Evolutionary conservation across 2,797 vertebrate species (phyloP), one percentile per base, ranked within the genome.

Genomic region (Diplodus sargus): DNA sequence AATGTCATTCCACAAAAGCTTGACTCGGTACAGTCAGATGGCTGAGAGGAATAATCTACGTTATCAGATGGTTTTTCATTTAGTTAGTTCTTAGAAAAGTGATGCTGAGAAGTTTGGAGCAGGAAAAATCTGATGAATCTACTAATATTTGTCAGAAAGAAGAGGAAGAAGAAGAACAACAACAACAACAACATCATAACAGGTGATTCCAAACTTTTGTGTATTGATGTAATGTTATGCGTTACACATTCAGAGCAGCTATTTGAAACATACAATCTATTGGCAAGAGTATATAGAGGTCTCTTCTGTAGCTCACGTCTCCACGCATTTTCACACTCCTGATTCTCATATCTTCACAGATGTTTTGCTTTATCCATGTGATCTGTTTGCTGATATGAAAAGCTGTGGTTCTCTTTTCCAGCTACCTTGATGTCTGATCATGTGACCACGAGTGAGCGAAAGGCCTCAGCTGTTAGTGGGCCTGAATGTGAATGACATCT

Each of bases 301-400:
- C 43, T 58, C 10, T 2, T 28, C 11, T 51, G 42, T 23, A 14
- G 22, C 8, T 8, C 14, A 1, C 43, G 17, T 58, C 3, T 23
- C 1, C n/a, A 8, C 22, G 43, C 2, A 0, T 48, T 18, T 23
- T 15, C 28, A 25, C 25, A 10, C 52, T 6, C 58, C 45, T 28
- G 49, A n/a, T 25, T 51, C 9, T 65, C 9, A 8, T 16, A 51
- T 28, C 10, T 39, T 60, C 18, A 39, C 42, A 17, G 8, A 0
- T 17, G 16, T 52, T n/a, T 5, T 16, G 7, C 2, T 66, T 54
- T 51, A 68, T 70, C 17, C 17, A 14, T 20, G 8, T 14, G 0
- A 74, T 74, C 30, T 13, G 22, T 28, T 56, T 56, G 17, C 23
- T 14, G 17, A 76, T 70, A 66, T 74, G 70, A 39, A 64, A 75